Evolutionary conservation across 2,113 vertebrate species (phyloP), one percentile per base, ranked within the genome.

Genomic region (Mustela nigripes): DNA sequence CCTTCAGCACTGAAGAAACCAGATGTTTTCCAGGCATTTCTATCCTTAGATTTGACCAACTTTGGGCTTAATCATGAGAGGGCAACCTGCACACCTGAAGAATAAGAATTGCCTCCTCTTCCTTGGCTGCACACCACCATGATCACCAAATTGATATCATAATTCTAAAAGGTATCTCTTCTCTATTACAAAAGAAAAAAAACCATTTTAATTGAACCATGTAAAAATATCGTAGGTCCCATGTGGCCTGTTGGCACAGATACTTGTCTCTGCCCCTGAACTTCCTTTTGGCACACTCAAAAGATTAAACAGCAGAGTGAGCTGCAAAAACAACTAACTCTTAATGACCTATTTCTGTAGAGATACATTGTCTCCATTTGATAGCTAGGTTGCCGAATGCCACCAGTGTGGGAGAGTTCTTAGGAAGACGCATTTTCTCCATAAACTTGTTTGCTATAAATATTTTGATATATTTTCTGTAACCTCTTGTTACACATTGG

Each of bases 331-430:
- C 63, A 80, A 56, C 7, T 45, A 92, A 10, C 71, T 85, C 33
- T 73, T 83, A 56, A 78, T 88, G 10, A 94, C 24, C n/a, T 83
- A 82, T 91, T 39, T 26, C 15, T 80, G 10, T 11, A 80, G n/a
- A 89, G n/a, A 69, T 42, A 24, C 58, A 63, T 83, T 86, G 74
- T n/a, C 15, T 65, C 39, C 80, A 86, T 58, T 86, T 97, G 91
- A 80, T 92, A 89, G 91, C 56, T 71, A 84, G 18, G 19, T 79
- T 92, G 26, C 16, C 80, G 5, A 92, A 42, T 93, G 31, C 53
- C 53, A 58, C 60, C 22, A 93, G 11, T 65, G 22, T 16, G 22
- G 89, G 21, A 76, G 81, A 76, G 74, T 87, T 86, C 31, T 91
- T 48, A 56, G 33, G 18, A 4, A 78, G 48, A 80, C 58, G 86